A percentile compares a stretch with the other conserved stretches of the same genome.
Conservation (phyloP, 1,140 invertebrate species). For the Rhysida immarginata region DNA sequence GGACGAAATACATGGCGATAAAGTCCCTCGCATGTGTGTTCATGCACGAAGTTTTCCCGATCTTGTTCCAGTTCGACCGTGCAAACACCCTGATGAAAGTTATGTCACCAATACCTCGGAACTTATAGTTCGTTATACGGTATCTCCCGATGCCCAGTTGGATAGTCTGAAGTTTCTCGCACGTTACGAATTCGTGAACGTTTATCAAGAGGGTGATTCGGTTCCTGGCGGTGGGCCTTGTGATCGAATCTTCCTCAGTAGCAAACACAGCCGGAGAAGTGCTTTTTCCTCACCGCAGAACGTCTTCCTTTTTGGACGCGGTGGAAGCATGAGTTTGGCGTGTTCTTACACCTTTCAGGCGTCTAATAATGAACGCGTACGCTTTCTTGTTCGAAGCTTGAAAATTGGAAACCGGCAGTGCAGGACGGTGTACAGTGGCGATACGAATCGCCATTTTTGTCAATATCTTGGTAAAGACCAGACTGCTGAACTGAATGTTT, state of each 20-base stretch:
- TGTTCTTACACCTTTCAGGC: slow-evolving; percentile 58
- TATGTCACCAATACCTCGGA: slow-evolving; percentile 54
- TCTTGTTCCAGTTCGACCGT: slow-evolving; percentile 56
- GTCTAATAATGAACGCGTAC: slow-evolving; percentile 43
- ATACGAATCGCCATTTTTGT: slow-evolving; percentile 53
- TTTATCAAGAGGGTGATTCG: slow-evolving; percentile 52
- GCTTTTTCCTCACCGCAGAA: slow-evolving; percentile 53
- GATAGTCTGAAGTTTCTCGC: slow-evolving; percentile 42
- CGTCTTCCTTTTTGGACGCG: slow-evolving; percentile 57
- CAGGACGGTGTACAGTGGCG: slow-evolving; percentile 47
- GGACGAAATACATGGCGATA: slow-evolving; percentile 53
- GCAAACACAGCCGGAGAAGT: slow-evolving; percentile 31
- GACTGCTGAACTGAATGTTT: slow-evolving; percentile 2
- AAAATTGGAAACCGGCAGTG: slow-evolving; percentile 52
- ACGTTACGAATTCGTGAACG: slow-evolving; percentile 68
- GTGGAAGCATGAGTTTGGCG: slow-evolving; percentile 51
- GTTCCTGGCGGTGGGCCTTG: slow-evolving; percentile 37
- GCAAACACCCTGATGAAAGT: slow-evolving; percentile 49
- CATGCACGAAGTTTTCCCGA: slow-evolving; percentile 44
- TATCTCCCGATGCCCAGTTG: not conserved
- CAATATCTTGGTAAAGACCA: slow-evolving; percentile 4
- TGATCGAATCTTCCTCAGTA: slow-evolving; percentile 38
- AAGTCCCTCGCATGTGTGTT: slow-evolving; percentile 59
- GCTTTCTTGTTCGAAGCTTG: slow-evolving; percentile 50
- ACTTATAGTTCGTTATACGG: slow-evolving; percentile 23